A percentile compares a stretch with the other conserved stretches of the same genome.
phyloP scores from a whole-genome alignment of 1,140 invertebrate species.

The Tetramorium simillimum region DNA sequence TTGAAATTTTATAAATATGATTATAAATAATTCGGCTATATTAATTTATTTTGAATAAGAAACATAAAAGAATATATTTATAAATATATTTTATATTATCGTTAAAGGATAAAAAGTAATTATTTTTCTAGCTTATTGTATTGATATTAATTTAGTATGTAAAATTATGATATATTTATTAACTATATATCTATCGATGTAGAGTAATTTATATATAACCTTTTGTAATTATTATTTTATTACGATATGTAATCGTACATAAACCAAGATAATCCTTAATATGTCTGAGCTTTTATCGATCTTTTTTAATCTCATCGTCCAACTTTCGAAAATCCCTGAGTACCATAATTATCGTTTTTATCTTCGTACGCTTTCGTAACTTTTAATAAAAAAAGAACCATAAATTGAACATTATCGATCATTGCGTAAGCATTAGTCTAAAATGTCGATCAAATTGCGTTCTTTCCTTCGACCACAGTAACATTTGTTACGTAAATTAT shows the following conservation, averaged over 20 bases:
- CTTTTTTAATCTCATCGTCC: constrained; percentile 27
- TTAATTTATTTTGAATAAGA: constrained; percentile 1
- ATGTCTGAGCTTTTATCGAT: not conserved
- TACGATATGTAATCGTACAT: not conserved
- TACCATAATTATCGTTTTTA: constrained; percentile 19
- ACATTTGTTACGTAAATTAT: constrained; percentile 12
- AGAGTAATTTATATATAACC: not conserved
- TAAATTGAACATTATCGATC: constrained; percentile 28
- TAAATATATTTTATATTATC: not conserved
- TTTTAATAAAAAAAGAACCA: not conserved
- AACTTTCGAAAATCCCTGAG: constrained; percentile 11
- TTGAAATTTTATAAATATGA: not conserved
- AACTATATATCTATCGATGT: not conserved
- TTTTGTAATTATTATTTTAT: constrained; percentile 9
- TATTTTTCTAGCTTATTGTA: not conserved
- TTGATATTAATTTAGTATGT: not conserved
- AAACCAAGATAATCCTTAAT: constrained; percentile 30
- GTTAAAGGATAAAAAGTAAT: not conserved
- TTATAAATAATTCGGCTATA: not conserved
- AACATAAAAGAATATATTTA: not conserved
- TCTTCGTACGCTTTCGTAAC: constrained; percentile 4
- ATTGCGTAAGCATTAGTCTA: not conserved
- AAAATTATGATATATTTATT: not conserved
- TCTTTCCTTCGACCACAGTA: not conserved
- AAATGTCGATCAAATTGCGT: constrained; percentile 30